A percentile compares a stretch with the other conserved stretches of the same genome.
Evolutionary conservation across 2,888 invertebrate species (phyloP).

Genomic region (Anthrax anthrax): DNA sequence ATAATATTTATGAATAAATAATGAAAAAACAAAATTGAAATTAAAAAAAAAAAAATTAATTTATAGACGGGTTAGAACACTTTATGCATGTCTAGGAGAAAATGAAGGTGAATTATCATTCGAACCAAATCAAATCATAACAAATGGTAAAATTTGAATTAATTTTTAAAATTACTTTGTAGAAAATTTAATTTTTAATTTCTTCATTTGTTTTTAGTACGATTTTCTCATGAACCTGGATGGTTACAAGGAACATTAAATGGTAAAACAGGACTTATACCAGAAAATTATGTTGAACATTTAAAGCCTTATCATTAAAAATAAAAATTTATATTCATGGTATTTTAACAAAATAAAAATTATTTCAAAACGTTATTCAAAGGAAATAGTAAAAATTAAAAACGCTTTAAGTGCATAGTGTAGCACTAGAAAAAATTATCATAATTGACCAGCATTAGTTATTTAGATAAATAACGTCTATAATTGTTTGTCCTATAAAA

Average conservation of each 20-base stretch:
- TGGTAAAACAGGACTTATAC: slow-evolving; percentile 84
- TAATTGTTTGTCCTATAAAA: too few relatives aligned
- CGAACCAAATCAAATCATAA: slow-evolving; percentile 96
- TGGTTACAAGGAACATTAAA: slow-evolving; percentile 93
- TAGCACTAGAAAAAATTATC: too few relatives aligned
- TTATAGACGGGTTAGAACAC: slow-evolving; percentile 71
- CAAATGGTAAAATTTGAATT: slow-evolving; percentile 54
- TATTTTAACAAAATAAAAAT: too few relatives aligned
- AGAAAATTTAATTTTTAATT: not conserved
- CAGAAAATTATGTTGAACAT: slow-evolving; percentile 88
- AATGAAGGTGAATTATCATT: slow-evolving; percentile 94
- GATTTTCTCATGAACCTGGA: slow-evolving; percentile 86
- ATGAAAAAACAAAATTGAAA: too few relatives aligned
- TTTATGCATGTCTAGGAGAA: slow-evolving; percentile 93
- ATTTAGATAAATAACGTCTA: too few relatives aligned
- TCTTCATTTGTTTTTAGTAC: slow-evolving; percentile 44
- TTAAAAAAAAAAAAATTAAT: slow-evolving; percentile 5
- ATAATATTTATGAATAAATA: not conserved
- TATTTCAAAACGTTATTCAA: too few relatives aligned
- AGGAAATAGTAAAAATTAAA: too few relatives aligned
- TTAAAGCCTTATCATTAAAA: slow-evolving; percentile 30
- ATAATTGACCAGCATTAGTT: too few relatives aligned
- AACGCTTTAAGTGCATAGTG: too few relatives aligned
- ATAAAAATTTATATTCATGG: too few relatives aligned
- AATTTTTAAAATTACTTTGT: too few relatives aligned